These are phyloP conservation scores for Trichogramma evanescens DNA, from an alignment of 2,888 invertebrate species.

Conservation along the genomic window DNA sequence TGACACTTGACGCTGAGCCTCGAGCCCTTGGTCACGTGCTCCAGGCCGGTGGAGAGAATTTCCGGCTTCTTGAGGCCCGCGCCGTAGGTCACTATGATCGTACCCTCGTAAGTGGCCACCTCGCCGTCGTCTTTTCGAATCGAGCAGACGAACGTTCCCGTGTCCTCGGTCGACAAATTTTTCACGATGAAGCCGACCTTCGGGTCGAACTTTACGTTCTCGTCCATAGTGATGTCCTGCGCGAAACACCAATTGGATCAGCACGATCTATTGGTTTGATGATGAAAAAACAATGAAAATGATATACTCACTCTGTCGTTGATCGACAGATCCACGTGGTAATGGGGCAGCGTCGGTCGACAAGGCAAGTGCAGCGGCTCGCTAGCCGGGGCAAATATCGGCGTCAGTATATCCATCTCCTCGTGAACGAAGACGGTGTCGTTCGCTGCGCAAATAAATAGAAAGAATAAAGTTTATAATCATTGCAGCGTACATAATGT, in stretches of 20 bases:
- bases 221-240: not conserved
- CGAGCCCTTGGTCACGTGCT: constrained; percentile 35
- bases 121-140: not conserved
- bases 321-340: constrained; percentile 43
- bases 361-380: constrained; percentile 54
- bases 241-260: not conserved
- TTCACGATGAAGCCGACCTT: constrained; percentile 47
- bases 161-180: constrained; percentile 36
- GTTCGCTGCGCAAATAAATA: constrained; percentile 44
- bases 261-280: not conserved
- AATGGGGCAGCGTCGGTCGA: constrained; percentile 56
- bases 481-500: too few species aligned
- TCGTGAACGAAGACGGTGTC: constrained; percentile 44
- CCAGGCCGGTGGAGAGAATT: constrained; percentile 18
- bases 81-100: constrained; percentile 8
- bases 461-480: not conserved
- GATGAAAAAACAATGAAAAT: not conserved
- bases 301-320: constrained; percentile 15
- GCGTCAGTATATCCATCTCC: not conserved
- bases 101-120: not conserved
- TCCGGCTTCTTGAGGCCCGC: not conserved
- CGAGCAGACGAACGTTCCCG: constrained; percentile 25
- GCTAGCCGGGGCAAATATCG: constrained; percentile 22
- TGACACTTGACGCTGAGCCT: constrained; percentile 34
- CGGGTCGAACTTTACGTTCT: constrained; percentile 42